Evolutionary conservation across 2,113 vertebrate genomes (phyloP).

Genomic region (Alosa alosa): DNA sequence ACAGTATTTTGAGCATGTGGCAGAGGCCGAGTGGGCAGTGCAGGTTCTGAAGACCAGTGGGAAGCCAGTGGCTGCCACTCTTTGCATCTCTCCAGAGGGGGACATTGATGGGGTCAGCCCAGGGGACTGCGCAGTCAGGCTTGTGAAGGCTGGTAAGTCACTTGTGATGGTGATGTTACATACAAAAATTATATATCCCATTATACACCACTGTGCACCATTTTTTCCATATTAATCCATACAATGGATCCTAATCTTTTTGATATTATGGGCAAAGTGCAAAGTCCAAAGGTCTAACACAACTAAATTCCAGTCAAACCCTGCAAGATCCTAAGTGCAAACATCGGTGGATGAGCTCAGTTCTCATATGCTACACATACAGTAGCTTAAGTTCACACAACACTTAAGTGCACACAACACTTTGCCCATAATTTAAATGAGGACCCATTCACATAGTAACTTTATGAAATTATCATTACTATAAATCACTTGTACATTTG

Average conservation of each 20-base stretch:
- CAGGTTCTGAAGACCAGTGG: constrained; percentile 74
- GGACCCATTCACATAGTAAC: not conserved
- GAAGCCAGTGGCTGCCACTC: constrained; percentile 75
- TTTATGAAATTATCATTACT: not conserved
- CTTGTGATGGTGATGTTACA: not conserved
- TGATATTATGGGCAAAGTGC: too few relatives aligned
- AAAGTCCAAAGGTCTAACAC: too few relatives aligned
- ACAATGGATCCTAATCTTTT: too few relatives aligned
- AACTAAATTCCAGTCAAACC: too few relatives aligned
- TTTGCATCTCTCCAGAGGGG: constrained; percentile 81
- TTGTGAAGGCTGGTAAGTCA: constrained; percentile 77
- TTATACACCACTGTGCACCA: too few relatives aligned
- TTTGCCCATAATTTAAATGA: too few relatives aligned
- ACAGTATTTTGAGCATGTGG: constrained; percentile 83
- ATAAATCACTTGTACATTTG: not conserved
- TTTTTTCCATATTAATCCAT: too few relatives aligned
- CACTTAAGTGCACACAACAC: too few relatives aligned
- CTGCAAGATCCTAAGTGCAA: too few relatives aligned
- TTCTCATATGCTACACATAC: too few relatives aligned
- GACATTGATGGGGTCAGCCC: constrained; percentile 73
- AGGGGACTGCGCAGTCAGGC: constrained; percentile 75
- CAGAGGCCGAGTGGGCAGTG: constrained; percentile 82
- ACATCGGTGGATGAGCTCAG: too few relatives aligned
- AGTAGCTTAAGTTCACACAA: too few relatives aligned
- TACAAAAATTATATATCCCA: not conserved